Evolutionary conservation across 2,888 invertebrate species (phyloP).

Genomic region (Sinhomidia bicolor): DNA sequence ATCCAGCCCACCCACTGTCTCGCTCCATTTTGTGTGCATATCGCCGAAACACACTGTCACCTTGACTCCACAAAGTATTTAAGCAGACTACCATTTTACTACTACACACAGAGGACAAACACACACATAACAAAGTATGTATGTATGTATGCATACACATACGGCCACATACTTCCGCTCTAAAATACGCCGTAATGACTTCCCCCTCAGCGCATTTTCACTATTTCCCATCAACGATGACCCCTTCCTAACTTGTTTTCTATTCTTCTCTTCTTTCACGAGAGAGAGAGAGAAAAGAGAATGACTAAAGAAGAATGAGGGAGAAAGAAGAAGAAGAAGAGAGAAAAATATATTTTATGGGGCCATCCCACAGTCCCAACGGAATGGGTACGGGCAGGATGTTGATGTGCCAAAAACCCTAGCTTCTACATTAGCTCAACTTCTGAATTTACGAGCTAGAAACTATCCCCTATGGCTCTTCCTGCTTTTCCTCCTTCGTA

Average conservation of each 20-base stretch:
- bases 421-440: constrained; percentile 71
- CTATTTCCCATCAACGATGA: constrained; percentile 44
- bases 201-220: constrained; percentile 66
- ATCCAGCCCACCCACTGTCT: background rate
- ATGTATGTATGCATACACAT: background rate
- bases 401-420: constrained; percentile 71
- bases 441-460: constrained; percentile 73
- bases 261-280: constrained; percentile 46
- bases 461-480: constrained; percentile 72
- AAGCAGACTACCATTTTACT: too few species aligned
- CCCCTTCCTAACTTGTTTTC: constrained; percentile 45
- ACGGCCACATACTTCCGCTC: constrained; percentile 70
- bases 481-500: constrained; percentile 48
- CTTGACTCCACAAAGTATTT: too few species aligned
- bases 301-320: constrained; percentile 54
- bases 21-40: background rate
- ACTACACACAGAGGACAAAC: too few species aligned
- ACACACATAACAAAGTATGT: too few species aligned
- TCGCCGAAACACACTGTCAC: constrained; percentile 43
- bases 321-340: background rate
- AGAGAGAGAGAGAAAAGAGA: constrained; percentile 23
- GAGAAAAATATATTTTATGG: constrained; percentile 66
- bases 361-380: constrained; percentile 69
- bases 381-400: constrained; percentile 69
- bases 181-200: constrained; percentile 74